phyloP scores from a whole-genome alignment of 2,797 vertebrate species.

The Falco naumanni region DNA sequence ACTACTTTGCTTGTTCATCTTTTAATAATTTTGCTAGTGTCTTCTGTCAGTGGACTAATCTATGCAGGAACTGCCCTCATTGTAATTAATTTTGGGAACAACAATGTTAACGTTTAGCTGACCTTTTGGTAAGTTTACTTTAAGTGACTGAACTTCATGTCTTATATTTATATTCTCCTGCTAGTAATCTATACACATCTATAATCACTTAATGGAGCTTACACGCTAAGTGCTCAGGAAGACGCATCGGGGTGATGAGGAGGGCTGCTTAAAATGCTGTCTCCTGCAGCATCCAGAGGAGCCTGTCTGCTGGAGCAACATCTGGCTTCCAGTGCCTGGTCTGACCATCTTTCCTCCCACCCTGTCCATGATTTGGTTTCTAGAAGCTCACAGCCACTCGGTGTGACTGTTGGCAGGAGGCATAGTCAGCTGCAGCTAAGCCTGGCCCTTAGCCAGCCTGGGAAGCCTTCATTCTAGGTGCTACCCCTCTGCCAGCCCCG shows the following conservation, averaged over 20 bases:
- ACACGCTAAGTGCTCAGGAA: neutral
- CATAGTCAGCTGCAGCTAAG: neutral
- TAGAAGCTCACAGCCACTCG: neutral
- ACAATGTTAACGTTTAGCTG: conserved; percentile 30
- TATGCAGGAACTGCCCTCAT: neutral
- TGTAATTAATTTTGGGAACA: conserved; percentile 27
- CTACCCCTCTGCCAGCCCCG: neutral
- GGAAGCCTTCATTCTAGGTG: conserved; percentile 2
- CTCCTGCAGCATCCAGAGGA: neutral
- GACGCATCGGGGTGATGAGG: neutral
- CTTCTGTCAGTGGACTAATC: conserved; percentile 1
- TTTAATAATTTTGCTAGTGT: conserved; percentile 2
- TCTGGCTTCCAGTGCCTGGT: neutral
- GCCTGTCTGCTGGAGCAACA: neutral
- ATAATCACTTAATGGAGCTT: neutral
- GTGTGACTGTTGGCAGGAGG: neutral
- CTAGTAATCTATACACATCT: neutral
- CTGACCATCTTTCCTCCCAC: neutral
- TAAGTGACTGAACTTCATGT: conserved; percentile 14
- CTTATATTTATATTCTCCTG: neutral
- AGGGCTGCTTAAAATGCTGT: neutral
- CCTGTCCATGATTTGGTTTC: neutral
- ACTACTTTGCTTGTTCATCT: neutral
- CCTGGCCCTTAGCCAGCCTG: conserved; percentile 17
- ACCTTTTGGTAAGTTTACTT: conserved; percentile 26